Percentiles rank a stretch among this genome's conserved stretches.
Evolutionary conservation across 2,888 invertebrate genomes (phyloP).

Genomic region (Hirtodrosophila confusa): DNA sequence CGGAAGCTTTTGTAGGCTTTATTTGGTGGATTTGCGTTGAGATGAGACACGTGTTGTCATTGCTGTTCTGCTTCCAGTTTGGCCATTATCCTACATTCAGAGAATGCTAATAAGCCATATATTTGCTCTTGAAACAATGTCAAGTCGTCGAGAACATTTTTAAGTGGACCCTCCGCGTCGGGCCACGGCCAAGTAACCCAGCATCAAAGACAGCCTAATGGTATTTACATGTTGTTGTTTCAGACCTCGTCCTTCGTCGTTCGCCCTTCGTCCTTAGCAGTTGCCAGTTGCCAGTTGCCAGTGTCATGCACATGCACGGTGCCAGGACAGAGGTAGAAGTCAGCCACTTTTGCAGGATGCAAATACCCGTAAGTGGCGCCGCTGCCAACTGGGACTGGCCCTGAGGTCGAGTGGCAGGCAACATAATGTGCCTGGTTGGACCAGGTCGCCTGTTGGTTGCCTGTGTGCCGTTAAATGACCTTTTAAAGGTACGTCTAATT

Average conservation of each 20-base stretch:
- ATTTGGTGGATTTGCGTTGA: slow-evolving; percentile 16
- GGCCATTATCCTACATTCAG: slow-evolving; percentile 38
- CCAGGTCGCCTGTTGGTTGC: slow-evolving; percentile 13
- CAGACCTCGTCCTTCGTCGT: slow-evolving; percentile 27
- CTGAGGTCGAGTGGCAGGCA: slow-evolving; percentile 51
- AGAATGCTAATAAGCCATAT: slow-evolving; percentile 69
- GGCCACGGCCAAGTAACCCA: slow-evolving; percentile 42
- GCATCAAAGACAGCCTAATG: slow-evolving; percentile 59
- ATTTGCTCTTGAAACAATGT: slow-evolving; percentile 76
- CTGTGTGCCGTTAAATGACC: slow-evolving; percentile 64
- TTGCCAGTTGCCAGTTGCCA: slow-evolving; percentile 36
- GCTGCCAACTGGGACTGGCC: slow-evolving; percentile 22
- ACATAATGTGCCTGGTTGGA: slow-evolving; percentile 45
- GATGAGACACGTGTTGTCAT: slow-evolving; percentile 38
- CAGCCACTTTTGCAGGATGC: slow-evolving; percentile 62
- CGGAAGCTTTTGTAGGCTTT: slow-evolving; percentile 2
- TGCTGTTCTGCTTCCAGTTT: slow-evolving; percentile 20
- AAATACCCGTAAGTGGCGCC: slow-evolving; percentile 62
- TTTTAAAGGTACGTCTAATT: slow-evolving; percentile 78
- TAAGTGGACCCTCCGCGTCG: slow-evolving; percentile 51
- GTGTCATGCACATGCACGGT: slow-evolving; percentile 58
- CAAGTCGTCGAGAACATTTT: slow-evolving; percentile 73
- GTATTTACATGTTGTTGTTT: slow-evolving; percentile 68
- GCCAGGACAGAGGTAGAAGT: slow-evolving; percentile 8
- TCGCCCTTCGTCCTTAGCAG: slow-evolving; percentile 37